These are phyloP conservation scores for Zaprionus gabonicus DNA, from an alignment of 1,140 invertebrate genomes.

Conservation along the genomic window DNA sequence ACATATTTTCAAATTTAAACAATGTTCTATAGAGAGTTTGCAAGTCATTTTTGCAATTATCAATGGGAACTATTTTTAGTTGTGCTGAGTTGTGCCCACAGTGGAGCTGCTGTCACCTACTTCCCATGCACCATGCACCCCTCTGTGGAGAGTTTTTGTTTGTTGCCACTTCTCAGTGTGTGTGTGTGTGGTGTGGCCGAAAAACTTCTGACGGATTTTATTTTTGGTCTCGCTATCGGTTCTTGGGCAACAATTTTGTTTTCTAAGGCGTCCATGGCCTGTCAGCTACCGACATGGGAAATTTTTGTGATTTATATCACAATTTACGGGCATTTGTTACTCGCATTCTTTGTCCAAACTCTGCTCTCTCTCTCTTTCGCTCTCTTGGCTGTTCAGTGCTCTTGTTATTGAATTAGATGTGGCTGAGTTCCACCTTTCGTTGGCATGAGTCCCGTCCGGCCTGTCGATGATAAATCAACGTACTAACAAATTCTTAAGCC, in stretches of 20 bases:
- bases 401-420: slow-evolving; percentile 73
- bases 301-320: slow-evolving; percentile 79
- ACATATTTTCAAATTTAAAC: neutral
- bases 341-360: slow-evolving; percentile 10
- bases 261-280: slow-evolving; percentile 31
- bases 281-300: slow-evolving; percentile 61
- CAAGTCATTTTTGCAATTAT: slow-evolving; percentile 14
- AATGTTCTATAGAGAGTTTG: neutral
- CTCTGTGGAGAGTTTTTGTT: slow-evolving; percentile 40
- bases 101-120: neutral
- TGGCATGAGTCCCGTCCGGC: slow-evolving; percentile 10
- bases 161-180: slow-evolving; percentile 44
- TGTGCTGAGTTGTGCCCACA: neutral
- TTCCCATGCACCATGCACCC: neutral
- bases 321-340: slow-evolving; percentile 74
- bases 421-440: slow-evolving; percentile 14
- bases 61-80: neutral
- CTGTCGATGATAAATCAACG: slow-evolving; percentile 79
- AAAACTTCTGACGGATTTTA: slow-evolving; percentile 72
- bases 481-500: slow-evolving; percentile 59
- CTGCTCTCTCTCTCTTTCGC: slow-evolving; percentile 9
- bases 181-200: slow-evolving; percentile 43
- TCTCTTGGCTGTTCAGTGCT: slow-evolving; percentile 24
- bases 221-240: slow-evolving; percentile 43
- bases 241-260: slow-evolving; percentile 36